phyloP scores from a whole-genome alignment of 2,797 vertebrate genomes.

The Enteromius anoplus region DNA sequence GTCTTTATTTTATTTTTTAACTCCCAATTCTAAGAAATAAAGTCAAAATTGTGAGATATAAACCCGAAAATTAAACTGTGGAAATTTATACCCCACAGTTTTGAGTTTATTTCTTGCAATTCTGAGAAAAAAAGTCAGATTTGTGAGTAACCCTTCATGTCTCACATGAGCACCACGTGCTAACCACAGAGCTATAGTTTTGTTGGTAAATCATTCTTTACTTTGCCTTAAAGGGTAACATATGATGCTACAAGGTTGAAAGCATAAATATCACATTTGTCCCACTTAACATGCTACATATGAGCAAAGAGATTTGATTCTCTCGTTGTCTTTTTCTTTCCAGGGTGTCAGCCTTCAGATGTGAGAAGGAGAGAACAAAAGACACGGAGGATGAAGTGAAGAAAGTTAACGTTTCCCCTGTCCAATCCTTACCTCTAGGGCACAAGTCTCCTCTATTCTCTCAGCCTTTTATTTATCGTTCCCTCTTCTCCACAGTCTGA shows the following conservation, averaged over 20 bases:
- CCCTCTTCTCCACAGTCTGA: conserved; percentile 64
- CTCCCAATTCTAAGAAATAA: too few species aligned
- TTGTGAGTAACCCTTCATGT: too few species aligned
- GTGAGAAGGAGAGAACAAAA: conserved; percentile 51
- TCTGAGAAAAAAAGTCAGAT: background rate
- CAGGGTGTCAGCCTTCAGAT: conserved; percentile 38
- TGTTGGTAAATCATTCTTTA: conserved; percentile 1
- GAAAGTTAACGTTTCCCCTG: conserved; percentile 77
- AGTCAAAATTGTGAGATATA: too few species aligned
- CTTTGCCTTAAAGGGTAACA: background rate
- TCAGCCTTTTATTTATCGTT: conserved; percentile 55
- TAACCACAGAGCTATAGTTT: background rate
- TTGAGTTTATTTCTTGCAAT: background rate
- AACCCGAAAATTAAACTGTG: too few species aligned
- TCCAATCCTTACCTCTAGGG: conserved; percentile 67
- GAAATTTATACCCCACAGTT: background rate
- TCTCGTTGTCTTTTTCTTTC: conserved; percentile 27
- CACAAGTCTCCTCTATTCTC: conserved; percentile 59
- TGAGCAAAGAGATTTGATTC: conserved; percentile 21
- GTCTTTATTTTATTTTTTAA: too few species aligned
- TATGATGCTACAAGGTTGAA: background rate
- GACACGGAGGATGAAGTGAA: conserved; percentile 69
- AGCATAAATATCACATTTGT: conserved; percentile 12
- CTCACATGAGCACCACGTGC: background rate
- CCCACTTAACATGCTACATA: conserved; percentile 19